Evolutionary conservation across 2,888 invertebrate species (phyloP), one percentile per base, ranked within the genome.

Genomic region (Drosophila pegasa): DNA sequence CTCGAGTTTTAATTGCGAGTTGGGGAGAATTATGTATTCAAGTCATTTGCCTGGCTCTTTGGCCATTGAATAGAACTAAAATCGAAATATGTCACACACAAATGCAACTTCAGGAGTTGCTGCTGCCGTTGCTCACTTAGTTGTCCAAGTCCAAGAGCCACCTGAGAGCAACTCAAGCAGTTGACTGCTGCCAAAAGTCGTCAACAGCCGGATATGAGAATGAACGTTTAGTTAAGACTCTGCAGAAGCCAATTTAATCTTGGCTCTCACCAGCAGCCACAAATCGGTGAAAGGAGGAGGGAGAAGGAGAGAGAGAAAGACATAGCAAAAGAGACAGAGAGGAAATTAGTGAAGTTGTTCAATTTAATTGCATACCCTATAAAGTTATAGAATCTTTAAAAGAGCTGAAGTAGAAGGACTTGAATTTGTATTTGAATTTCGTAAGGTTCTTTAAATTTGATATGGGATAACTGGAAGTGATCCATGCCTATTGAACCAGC

Each of bases 121-220:
- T 41, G 50, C 35, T 41, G 27, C 12, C 50, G 41, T 18, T 58
- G 43, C 41, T 47, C 45, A 16, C 45, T 31, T 38, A 8, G 33
- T 12, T 35, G 37, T 14, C 20, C 20, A 14, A 31, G 31, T 6
- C 20, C 33, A 47, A 59, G 38, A 40, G 57, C 18, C 56, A 57
- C 55, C 58, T 74, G 51, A 55, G 47, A 47, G 51, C 41, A 54
- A 33, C 20, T 57, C 16, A 37, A 48, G 54, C 52, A 33, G 33
- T 31, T 56, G 51, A 38, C 59, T 37, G 50, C 22, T 35, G 50
- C 12, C 18, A 54, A 37, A 56, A 52, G 33, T 57, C 65, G 38
- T 73, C 73, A 67, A 50, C 51, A 31, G 54, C 55, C 51, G 78
- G 71, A 77, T 64, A 77, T 77, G 71, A 74, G 63, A 60, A 61